Evolutionary conservation across 2,888 invertebrate genomes (phyloP).

Genomic region (Machimus rusticus): DNA sequence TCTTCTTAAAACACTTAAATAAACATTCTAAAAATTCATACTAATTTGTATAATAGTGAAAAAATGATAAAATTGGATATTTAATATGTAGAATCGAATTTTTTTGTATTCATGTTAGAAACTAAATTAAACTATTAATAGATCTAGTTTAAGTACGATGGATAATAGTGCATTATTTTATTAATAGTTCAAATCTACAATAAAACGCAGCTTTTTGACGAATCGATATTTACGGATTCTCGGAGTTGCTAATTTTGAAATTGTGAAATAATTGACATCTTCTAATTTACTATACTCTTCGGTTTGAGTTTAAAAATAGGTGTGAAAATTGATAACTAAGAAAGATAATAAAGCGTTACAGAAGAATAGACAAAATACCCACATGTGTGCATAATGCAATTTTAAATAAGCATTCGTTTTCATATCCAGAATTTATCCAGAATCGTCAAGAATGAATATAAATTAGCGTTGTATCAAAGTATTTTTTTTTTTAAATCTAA

Average conservation of each 20-base stretch:
- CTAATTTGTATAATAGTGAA: not conserved
- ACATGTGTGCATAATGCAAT: not conserved
- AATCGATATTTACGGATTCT: too few relatives aligned
- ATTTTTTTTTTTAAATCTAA: not conserved
- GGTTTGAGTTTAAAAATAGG: too few relatives aligned
- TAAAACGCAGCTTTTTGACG: too few relatives aligned
- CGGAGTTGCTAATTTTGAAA: too few relatives aligned
- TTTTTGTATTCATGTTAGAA: too few relatives aligned
- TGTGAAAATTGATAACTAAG: not conserved
- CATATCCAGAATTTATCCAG: not conserved
- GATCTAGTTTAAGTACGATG: too few relatives aligned
- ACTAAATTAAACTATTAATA: too few relatives aligned
- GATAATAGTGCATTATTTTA: too few relatives aligned
- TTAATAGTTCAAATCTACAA: too few relatives aligned
- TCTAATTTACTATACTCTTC: too few relatives aligned
- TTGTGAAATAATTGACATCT: too few relatives aligned
- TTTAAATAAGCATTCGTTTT: not conserved
- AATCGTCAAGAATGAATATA: not conserved
- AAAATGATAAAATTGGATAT: not conserved
- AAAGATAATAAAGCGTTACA: not conserved
- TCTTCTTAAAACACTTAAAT: not conserved
- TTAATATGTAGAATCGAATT: too few relatives aligned
- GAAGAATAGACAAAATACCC: not conserved
- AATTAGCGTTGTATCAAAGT: not conserved
- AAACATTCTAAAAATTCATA: not conserved